phyloP scores from a whole-genome alignment of 2,797 vertebrate species.

The Sebastiscus albofasciatus region DNA sequence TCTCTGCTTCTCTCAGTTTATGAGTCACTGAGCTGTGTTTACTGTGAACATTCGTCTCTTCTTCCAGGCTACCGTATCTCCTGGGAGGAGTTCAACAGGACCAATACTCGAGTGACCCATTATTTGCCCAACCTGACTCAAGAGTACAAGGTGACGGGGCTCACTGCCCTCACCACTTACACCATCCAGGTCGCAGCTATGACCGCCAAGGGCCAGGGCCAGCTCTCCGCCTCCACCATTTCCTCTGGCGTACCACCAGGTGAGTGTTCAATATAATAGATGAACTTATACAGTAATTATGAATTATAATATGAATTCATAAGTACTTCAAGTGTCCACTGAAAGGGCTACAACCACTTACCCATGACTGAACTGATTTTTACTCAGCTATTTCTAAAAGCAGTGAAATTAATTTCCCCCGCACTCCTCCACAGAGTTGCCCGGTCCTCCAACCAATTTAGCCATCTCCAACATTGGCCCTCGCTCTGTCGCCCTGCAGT shows the following conservation, averaged over 20 bases:
- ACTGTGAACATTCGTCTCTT: neutral
- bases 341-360: neutral
- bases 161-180: constrained; percentile 97
- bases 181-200: constrained; percentile 98
- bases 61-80: constrained; percentile 94
- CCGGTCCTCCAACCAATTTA: constrained; percentile 94
- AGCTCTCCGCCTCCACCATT: constrained; percentile 94
- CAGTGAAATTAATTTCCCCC: neutral
- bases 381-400: neutral
- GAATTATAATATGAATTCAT: neutral
- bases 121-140: constrained; percentile 96
- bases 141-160: constrained; percentile 95
- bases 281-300: neutral
- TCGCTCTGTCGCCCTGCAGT: constrained; percentile 93
- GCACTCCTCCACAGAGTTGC: constrained; percentile 85
- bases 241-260: constrained; percentile 98
- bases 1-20: neutral
- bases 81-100: constrained; percentile 98
- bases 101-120: constrained; percentile 96
- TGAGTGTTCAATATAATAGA: constrained; percentile 60
- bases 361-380: neutral
- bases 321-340: neutral
- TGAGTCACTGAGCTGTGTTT: neutral
- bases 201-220: constrained; percentile 96
- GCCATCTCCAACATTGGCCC: constrained; percentile 97